Conservation (phyloP, 2,113 vertebrate genomes). For the Seriola rivoliana region DNA sequence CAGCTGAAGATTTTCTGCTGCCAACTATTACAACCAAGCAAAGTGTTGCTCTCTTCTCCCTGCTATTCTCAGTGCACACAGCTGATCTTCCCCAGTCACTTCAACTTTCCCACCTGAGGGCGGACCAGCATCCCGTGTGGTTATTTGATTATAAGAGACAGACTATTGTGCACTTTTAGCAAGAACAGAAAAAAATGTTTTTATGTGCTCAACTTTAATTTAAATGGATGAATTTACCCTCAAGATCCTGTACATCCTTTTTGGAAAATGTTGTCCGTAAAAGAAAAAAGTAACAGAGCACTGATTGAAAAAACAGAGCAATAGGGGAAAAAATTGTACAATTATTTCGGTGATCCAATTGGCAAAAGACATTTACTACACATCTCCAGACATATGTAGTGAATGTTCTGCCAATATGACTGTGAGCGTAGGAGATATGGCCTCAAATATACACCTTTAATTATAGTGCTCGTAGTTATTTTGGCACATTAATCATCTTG, state of each 20-base stretch:
- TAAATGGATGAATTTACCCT: background rate
- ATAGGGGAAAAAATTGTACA: background rate
- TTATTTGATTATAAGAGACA: background rate
- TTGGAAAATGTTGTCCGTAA: background rate
- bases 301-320: background rate
- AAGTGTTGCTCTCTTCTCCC: no score
- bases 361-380: slow-evolving; percentile 3
- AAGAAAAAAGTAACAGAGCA: slow-evolving; percentile 3
- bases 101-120: background rate
- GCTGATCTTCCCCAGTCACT: background rate
- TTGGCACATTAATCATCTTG: background rate
- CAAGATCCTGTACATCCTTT: background rate
- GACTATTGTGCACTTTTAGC: background rate
- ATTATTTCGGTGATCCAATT: background rate
- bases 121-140: background rate
- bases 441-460: slow-evolving; percentile 11
- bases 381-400: background rate
- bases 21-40: no score
- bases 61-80: no score
- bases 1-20: background rate
- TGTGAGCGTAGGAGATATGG: slow-evolving; percentile 1
- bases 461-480: background rate
- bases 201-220: background rate
- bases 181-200: background rate
- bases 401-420: slow-evolving; percentile 36